Evolutionary conservation across 2,888 invertebrate species (phyloP).

Genomic region (Hartigia nigra): DNA sequence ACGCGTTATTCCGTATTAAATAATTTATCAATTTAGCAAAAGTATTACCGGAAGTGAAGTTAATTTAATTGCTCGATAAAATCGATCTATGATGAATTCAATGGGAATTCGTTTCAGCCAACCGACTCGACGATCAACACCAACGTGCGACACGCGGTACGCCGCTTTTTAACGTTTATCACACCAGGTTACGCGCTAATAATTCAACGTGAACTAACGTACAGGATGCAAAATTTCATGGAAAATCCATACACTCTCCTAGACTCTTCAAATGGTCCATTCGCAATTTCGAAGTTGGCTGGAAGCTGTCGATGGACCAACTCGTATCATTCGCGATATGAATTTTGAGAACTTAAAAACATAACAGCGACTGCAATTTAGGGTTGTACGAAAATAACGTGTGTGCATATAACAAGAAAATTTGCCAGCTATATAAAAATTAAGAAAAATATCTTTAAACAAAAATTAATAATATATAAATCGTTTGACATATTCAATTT

Average conservation of each 20-base stretch:
- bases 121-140: background rate
- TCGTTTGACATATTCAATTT: too few species aligned
- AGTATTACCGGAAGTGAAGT: background rate
- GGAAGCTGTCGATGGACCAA: background rate
- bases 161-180: background rate
- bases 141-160: background rate
- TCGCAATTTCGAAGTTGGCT: background rate
- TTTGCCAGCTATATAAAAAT: background rate
- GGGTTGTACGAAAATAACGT: background rate
- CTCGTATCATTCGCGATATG: background rate
- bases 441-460: background rate
- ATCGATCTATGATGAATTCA: background rate
- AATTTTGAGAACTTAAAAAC: background rate
- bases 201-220: background rate
- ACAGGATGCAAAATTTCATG: background rate
- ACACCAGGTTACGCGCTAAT: background rate
- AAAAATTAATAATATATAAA: background rate
- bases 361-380: background rate
- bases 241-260: background rate
- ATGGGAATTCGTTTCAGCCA: background rate
- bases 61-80: background rate
- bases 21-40: background rate
- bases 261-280: background rate
- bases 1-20: background rate
- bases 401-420: background rate